These are phyloP conservation scores for Apis dorsata DNA, from an alignment of 1,140 invertebrate species.

Conservation along the genomic window DNA sequence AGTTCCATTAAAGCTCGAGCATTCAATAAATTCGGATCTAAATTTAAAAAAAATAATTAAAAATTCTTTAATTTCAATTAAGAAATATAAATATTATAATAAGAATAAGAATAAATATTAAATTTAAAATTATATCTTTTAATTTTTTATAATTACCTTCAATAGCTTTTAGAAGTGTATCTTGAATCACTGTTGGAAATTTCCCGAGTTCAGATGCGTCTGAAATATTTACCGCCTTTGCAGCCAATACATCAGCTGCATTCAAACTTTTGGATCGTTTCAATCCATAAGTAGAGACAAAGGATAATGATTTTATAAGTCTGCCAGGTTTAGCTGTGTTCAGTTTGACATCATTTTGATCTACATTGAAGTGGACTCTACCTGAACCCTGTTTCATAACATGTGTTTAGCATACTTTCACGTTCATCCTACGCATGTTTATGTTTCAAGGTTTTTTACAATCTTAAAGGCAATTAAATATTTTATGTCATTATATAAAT, in stretches of 20 bases:
- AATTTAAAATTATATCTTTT: not conserved
- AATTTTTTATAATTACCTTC: slow-evolving; percentile 78
- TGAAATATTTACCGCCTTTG: slow-evolving; percentile 81
- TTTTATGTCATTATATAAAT: too few relatives aligned
- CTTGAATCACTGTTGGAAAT: slow-evolving; percentile 86
- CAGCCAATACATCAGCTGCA: slow-evolving; percentile 82
- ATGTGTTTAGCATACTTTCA: slow-evolving; percentile 7
- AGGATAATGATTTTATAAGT: slow-evolving; percentile 77
- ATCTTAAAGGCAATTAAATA: not conserved
- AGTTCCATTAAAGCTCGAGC: slow-evolving; percentile 91
- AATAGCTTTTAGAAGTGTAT: slow-evolving; percentile 85
- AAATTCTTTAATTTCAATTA: not conserved
- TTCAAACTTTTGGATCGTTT: slow-evolving; percentile 91
- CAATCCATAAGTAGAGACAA: slow-evolving; percentile 80
- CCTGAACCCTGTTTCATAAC: slow-evolving; percentile 72
- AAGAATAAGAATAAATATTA: not conserved
- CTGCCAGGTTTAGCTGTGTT: slow-evolving; percentile 72
- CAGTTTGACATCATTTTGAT: slow-evolving; percentile 68
- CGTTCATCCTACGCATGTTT: not conserved
- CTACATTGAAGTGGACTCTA: slow-evolving; percentile 80
- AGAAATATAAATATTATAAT: not conserved
- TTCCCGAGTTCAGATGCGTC: slow-evolving; percentile 87
- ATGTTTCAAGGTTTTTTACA: not conserved
- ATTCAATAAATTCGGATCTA: slow-evolving; percentile 89
- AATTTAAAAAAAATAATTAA: slow-evolving; percentile 3